Percentiles rank a stretch among this genome's conserved stretches.
phyloP scores from a whole-genome alignment of 2,113 vertebrate species.

The Plectropomus leopardus region DNA sequence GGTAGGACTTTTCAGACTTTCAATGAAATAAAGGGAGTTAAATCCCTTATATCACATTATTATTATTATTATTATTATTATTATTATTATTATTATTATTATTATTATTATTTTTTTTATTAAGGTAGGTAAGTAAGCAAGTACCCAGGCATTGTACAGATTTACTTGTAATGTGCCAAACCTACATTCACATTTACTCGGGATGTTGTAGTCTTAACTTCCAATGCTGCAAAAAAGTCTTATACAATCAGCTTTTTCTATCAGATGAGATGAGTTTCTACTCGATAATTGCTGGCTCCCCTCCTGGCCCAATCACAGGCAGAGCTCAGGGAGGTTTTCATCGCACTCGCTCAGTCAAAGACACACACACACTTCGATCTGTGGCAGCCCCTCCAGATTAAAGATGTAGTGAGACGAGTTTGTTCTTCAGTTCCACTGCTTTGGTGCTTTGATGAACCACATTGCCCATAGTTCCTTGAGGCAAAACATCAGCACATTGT shows the following conservation, averaged over 20 bases:
- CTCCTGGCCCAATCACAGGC: constrained; percentile 50
- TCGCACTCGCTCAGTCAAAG: constrained; percentile 36
- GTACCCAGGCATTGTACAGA: constrained; percentile 84
- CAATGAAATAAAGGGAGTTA: constrained; percentile 73
- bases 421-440: constrained; percentile 70
- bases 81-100: constrained; percentile 65
- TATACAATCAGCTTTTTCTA: constrained; percentile 89
- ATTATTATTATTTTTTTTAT: constrained; percentile 79
- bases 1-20: constrained; percentile 84
- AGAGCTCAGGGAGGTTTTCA: constrained; percentile 64
- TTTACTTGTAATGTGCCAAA: constrained; percentile 95
- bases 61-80: constrained; percentile 64
- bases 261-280: constrained; percentile 46
- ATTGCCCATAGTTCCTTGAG: constrained; percentile 87
- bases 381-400: constrained; percentile 14
- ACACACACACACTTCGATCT: constrained; percentile 14
- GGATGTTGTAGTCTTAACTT: constrained; percentile 82
- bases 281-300: constrained; percentile 50
- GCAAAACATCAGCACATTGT: constrained; percentile 81
- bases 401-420: constrained; percentile 11
- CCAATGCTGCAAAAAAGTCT: constrained; percentile 91
- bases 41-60: constrained; percentile 61
- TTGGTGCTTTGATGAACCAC: constrained; percentile 81
- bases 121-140: constrained; percentile 39
- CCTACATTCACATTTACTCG: constrained; percentile 81